Evolutionary conservation across 30 jellyfish, hydroid and myxozoan genomes (phyloP).

Genomic region (Pseudorhiza aurosa): DNA sequence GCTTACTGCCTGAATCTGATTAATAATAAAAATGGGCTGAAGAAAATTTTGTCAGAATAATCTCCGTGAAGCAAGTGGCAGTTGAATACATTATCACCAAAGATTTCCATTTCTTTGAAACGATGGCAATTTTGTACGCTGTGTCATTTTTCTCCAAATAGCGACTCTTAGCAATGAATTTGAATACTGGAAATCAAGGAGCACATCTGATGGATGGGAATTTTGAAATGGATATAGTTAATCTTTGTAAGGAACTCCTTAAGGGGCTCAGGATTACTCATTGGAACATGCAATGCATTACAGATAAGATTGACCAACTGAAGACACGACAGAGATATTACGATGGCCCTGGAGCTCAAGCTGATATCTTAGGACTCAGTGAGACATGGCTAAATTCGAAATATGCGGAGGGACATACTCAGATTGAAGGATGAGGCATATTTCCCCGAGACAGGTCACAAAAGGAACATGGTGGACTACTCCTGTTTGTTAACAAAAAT

Average conservation of each 20-base stretch:
- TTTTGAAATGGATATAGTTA: constrained; percentile 7
- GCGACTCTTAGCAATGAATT: no score
- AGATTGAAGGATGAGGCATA: no score
- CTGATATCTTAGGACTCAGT: constrained; percentile 36
- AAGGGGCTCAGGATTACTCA: not conserved
- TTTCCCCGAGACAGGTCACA: constrained; percentile 51
- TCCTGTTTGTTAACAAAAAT: constrained; percentile 23
- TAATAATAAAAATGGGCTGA: no score
- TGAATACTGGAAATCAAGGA: constrained; percentile 32
- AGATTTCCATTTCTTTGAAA: no score
- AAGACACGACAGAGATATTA: constrained; percentile 25
- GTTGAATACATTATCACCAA: no score
- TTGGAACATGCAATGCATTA: constrained; percentile 30
- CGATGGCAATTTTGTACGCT: no score
- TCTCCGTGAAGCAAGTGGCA: no score
- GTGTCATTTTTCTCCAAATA: no score
- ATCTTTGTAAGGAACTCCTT: constrained; percentile 40
- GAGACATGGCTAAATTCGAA: constrained; percentile 41
- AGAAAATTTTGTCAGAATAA: no score
- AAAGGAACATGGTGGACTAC: constrained; percentile 27
- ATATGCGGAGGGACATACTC: constrained; percentile 21
- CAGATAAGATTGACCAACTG: no score
- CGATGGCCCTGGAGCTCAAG: constrained; percentile 43
- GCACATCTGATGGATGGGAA: constrained; percentile 36
- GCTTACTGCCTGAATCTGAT: no score